Base-by-base conservation (phyloP, 2,888 invertebrate genomes). In the Polietes domitor region DNA sequence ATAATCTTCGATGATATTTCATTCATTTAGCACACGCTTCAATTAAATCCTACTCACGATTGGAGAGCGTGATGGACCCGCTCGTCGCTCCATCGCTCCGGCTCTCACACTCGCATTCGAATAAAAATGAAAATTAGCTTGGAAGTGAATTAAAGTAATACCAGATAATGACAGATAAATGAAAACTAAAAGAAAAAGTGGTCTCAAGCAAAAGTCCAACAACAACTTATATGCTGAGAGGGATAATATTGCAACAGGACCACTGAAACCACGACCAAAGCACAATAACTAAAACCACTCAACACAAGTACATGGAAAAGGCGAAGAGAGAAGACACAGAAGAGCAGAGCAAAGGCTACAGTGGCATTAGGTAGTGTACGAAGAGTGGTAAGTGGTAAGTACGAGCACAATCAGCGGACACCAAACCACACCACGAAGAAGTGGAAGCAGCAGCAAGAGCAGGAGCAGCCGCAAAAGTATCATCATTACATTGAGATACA, bases 401-500 rank as follows among this genome's bases (percentile, higher is more conserved):
- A 3, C 76, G 71, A 58, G 65, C 43, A 55, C 71, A 43, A 72
- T 61, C 50, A 70, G 50, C 61, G 24, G 71, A 81, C 24, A 58
- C 74, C 32, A 68, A 32, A 77, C 41, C 32, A 50, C 47, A 50
- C 55, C 19, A 28, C 43, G n/a, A 32, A 41, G 63, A 55, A 77
- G 68, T 43, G 12, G 15, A 5, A 17, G 61, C 21, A 12, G 24
- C 68, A 63, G n/a, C 12, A 37, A 37, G 10, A 63, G 50, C 61
- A 32, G 24, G 21, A 5, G 28, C 12, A 58, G 65, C 53, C 73
- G 19, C 72, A 76, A 77, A 78, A 81, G 76, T 77, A 81, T 76
- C 78, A 63, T 73, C 81, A 78, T 84, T 79, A 84, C 81, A 81
- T 76, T 77, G 72, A 84, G 84, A 79, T 79, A 58, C 43, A 78